A percentile compares a stretch with the other conserved stretches of the same genome.
phyloP scores from a whole-genome alignment of 2,113 vertebrate species.

The Cryptotis parvus region DNA sequence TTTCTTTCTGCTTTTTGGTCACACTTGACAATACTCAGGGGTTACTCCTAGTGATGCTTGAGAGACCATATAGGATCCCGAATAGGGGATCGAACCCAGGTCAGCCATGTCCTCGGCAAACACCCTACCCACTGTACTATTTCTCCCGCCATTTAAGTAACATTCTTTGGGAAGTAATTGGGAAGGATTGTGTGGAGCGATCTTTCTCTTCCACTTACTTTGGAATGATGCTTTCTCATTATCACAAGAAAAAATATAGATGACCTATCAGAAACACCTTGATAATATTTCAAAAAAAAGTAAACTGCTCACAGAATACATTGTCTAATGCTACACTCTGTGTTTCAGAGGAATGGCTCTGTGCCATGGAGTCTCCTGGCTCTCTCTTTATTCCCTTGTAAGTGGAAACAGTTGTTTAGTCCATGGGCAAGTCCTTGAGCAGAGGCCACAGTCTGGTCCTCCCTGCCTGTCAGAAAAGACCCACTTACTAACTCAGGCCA shows the following conservation, averaged over 20 bases:
- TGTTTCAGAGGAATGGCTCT: slow-evolving; percentile 19
- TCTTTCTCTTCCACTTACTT: neutral
- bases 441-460: neutral
- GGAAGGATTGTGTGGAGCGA: neutral
- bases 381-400: neutral
- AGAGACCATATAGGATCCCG: too few species aligned
- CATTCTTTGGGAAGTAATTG: slow-evolving; percentile 28
- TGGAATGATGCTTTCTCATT: slow-evolving; percentile 37
- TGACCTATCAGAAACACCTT: slow-evolving; percentile 49
- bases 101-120: too few species aligned
- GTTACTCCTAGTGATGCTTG: too few species aligned
- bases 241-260: slow-evolving; percentile 34
- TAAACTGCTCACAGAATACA: neutral
- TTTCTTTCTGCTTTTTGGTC: too few species aligned
- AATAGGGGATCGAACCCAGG: too few species aligned
- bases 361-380: slow-evolving; percentile 10
- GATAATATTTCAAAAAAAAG: slow-evolving; percentile 51
- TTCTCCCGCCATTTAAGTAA: neutral
- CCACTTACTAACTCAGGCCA: neutral
- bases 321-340: neutral
- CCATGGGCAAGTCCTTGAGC: neutral
- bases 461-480: neutral
- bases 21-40: too few species aligned
- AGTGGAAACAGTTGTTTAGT: neutral
- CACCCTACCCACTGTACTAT: too few species aligned